Percentiles rank a stretch among this genome's conserved stretches.
Evolutionary conservation across 2,797 vertebrate species (phyloP).

Genomic region (Hylomyscus alleni): DNA sequence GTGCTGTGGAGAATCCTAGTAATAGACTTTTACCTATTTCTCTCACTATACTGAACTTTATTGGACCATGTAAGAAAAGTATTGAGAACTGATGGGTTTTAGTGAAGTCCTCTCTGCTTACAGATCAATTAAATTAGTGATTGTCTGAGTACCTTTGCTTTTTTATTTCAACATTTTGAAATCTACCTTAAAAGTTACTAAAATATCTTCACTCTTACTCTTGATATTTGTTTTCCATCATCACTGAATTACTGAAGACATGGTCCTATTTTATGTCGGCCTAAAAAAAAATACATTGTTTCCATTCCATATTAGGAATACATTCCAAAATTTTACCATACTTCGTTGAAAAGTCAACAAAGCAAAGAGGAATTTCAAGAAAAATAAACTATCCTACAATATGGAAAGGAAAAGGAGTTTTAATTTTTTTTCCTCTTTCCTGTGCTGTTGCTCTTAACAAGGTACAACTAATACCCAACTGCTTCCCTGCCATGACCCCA

Average conservation of each 20-base stretch:
- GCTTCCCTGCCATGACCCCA: slow-evolving; percentile 46
- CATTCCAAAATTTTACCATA: slow-evolving; percentile 31
- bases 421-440: slow-evolving; percentile 32
- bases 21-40: slow-evolving; percentile 59
- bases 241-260: slow-evolving; percentile 36
- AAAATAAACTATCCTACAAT: slow-evolving; percentile 67
- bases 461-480: slow-evolving; percentile 36
- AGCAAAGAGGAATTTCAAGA: slow-evolving; percentile 54
- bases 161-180: slow-evolving; percentile 57
- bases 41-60: slow-evolving; percentile 31
- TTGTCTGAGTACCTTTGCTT: neutral
- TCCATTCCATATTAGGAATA: slow-evolving; percentile 23
- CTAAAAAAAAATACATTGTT: slow-evolving; percentile 50
- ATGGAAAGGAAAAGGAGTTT: slow-evolving; percentile 22
- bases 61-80: slow-evolving; percentile 55
- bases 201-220: neutral
- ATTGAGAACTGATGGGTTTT: slow-evolving; percentile 35
- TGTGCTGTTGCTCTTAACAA: slow-evolving; percentile 35
- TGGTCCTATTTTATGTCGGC: slow-evolving; percentile 19
- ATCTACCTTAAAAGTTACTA: slow-evolving; percentile 41
- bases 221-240: slow-evolving; percentile 26
- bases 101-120: neutral
- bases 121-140: neutral
- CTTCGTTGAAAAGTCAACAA: slow-evolving; percentile 64
- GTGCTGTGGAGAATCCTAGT: neutral